Evolutionary conservation across 2,113 vertebrate genomes (phyloP).

Genomic region (Nyctereutes procyonoides): DNA sequence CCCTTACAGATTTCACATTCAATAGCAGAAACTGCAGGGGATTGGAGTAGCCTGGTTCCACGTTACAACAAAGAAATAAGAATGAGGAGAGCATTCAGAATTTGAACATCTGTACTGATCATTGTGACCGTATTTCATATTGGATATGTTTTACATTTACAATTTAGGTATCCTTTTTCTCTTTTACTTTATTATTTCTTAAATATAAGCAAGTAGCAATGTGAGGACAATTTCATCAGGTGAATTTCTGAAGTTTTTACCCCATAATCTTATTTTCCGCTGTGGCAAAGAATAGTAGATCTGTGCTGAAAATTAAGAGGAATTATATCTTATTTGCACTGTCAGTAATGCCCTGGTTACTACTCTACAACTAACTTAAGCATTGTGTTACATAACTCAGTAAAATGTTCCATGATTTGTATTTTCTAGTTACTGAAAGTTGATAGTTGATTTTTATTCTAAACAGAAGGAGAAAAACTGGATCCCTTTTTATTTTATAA

Average conservation of each 20-base stretch:
- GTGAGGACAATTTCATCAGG: not conserved
- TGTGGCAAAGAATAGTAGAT: not conserved
- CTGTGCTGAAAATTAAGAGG: not conserved
- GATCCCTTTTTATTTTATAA: not conserved
- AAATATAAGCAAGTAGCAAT: not conserved
- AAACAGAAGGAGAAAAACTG: not conserved
- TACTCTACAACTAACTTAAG: not conserved
- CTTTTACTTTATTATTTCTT: not conserved
- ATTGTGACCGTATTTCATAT: not conserved
- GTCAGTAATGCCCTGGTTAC: not conserved
- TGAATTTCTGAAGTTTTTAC: not conserved
- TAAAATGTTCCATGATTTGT: slow-evolving; percentile 2
- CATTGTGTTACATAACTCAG: not conserved
- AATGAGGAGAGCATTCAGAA: not conserved
- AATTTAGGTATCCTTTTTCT: not conserved
- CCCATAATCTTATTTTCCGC: not conserved
- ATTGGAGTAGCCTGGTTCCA: not conserved
- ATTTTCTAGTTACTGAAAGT: not conserved
- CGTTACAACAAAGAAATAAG: not conserved
- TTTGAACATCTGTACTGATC: not conserved
- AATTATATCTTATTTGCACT: not conserved
- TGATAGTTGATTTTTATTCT: not conserved
- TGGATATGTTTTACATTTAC: not conserved
- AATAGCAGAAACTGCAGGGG: not conserved
- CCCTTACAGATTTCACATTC: not conserved